These are phyloP conservation scores for Cisticola juncidis DNA, from an alignment of 2,113 vertebrate genomes.

Conservation along the genomic window DNA sequence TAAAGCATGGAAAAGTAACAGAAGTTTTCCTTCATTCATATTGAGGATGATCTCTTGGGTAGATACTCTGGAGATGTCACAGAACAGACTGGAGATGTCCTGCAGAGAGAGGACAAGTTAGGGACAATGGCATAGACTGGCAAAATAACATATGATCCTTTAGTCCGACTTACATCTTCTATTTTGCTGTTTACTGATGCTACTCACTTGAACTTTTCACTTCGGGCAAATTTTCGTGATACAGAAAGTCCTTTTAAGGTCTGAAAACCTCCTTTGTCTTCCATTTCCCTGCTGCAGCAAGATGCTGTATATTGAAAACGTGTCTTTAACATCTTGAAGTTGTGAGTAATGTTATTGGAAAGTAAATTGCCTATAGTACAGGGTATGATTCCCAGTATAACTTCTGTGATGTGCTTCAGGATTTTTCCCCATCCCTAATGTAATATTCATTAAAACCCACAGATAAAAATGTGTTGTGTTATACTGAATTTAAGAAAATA, in stretches of 20 bases:
- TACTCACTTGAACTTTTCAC: not conserved
- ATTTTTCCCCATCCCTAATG: not conserved
- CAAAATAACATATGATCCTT: not conserved
- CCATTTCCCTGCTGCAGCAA: not conserved
- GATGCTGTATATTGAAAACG: not conserved
- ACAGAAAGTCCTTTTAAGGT: not conserved
- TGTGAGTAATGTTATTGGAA: not conserved
- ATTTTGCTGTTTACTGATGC: not conserved
- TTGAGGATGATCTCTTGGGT: not conserved
- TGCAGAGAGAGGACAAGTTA: not conserved
- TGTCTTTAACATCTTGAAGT: not conserved
- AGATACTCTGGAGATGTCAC: not conserved
- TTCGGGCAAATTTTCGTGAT: not conserved
- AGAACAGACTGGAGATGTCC: not conserved
- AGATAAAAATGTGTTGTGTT: not conserved
- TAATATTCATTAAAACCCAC: not conserved
- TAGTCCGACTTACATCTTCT: not conserved
- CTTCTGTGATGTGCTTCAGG: not conserved
- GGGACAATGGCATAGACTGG: not conserved
- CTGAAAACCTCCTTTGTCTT: not conserved
- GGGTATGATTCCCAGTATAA: not conserved
- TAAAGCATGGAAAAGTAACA: not conserved
- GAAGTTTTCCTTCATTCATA: not conserved
- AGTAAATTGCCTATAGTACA: not conserved
- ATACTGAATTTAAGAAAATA: not conserved